Percentiles rank a stretch among this genome's conserved stretches.
Conservation (phyloP, 2,888 invertebrate genomes). For the Leuctra nigra region DNA sequence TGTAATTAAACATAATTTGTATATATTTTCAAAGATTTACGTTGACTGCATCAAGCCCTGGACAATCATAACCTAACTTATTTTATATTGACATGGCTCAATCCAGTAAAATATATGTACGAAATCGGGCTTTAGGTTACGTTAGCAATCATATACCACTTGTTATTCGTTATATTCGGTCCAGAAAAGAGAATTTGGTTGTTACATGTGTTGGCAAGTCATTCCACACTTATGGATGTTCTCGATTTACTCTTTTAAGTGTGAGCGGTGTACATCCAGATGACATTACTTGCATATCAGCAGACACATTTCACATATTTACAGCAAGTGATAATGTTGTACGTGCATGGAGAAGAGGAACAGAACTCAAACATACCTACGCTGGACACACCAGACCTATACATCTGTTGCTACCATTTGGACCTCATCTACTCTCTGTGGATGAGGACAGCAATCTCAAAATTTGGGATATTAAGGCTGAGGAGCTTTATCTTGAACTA, state of each 20-base stretch:
- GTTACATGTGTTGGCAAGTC: constrained; percentile 87
- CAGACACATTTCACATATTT: constrained; percentile 70
- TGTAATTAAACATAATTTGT: too few relatives aligned
- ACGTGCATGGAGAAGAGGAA: constrained; percentile 83
- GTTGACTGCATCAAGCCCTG: too few relatives aligned
- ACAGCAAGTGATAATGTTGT: constrained; percentile 70
- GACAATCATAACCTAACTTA: too few relatives aligned
- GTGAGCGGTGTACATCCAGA: constrained; percentile 75
- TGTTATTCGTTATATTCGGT: constrained; percentile 73
- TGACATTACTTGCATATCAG: constrained; percentile 71
- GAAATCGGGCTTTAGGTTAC: constrained; percentile 65
- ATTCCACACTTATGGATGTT: constrained; percentile 87
- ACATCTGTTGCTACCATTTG: constrained; percentile 75
- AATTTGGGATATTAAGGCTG: constrained; percentile 78
- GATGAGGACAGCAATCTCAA: constrained; percentile 70
- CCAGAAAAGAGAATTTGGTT: constrained; percentile 78
- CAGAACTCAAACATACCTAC: constrained; percentile 74
- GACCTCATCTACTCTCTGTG: constrained; percentile 75
- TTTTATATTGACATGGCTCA: constrained; percentile 6
- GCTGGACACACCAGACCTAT: constrained; percentile 65
- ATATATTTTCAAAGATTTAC: too few relatives aligned
- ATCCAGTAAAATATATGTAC: constrained; percentile 12
- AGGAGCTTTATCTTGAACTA: constrained; percentile 60
- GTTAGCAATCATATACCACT: constrained; percentile 89
- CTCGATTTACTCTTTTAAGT: constrained; percentile 71